Base-by-base conservation (phyloP, 2,888 invertebrate species). In the Lithosia quadra region DNA sequence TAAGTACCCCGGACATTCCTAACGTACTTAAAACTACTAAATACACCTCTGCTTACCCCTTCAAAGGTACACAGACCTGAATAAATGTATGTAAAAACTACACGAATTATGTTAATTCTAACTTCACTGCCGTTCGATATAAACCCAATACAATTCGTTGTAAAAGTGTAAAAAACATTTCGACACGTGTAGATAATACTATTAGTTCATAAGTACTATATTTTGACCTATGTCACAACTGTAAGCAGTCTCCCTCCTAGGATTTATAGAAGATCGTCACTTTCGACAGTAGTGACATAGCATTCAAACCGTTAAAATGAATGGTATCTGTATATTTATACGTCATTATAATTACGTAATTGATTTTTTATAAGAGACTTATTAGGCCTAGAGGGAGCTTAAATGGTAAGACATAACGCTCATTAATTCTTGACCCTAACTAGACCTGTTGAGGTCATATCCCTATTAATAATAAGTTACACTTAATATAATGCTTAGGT, bases 151-250 rank as follows among this genome's bases (percentile, higher is more conserved):
- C 73, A 69, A 78, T 90, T 91, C 91, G 90, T 92, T 91, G 92
- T 93, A 93, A 89, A 91, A 92, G 90, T 91, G 88, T 94, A 92
- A 92, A 93, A 91, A 92, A 86, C 89, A 88, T 90, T 62, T 8
- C 21, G n/a, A 89, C 89, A 91, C 88, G 86, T 88, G 68, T 86
- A 65, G 72, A 76, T 90, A 92, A 89, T 90, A 90, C 88, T 91
- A 89, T 84, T 75, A 59, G 66, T 77, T 85, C 78, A 85, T 90
- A 91, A 90, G 89, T 90, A 91, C 90, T 85, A 80, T 78, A 55
- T 59, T 53, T 76, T 81, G 74, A 75, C 77, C 74, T 55, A 66
- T 56, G 58, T 68, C 65, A 70, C 57, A 61, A 61, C 67, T 62
- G 73, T 71, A 63, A 36, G 4, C 21, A 24, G 36, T 0, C 8